Percentiles rank a stretch among this genome's conserved stretches.
phyloP scores from a whole-genome alignment of 1,140 invertebrate species.

The Drosophila tropicalis region DNA sequence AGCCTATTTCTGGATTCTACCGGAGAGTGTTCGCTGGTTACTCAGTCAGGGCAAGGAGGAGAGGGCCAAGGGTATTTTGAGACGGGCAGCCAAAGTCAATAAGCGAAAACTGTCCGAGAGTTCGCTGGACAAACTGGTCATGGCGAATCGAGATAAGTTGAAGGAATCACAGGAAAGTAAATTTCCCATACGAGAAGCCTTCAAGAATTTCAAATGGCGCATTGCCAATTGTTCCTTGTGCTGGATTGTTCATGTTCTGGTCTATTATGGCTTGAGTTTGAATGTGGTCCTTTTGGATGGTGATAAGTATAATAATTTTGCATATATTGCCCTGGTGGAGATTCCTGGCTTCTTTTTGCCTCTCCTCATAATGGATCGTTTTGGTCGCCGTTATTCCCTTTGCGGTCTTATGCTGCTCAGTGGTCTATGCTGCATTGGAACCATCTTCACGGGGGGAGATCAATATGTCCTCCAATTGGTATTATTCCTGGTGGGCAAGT shows the following conservation, averaged over 20 bases:
- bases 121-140: constrained; percentile 83
- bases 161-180: constrained; percentile 76
- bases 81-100: constrained; percentile 88
- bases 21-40: constrained; percentile 90
- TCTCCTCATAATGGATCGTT: constrained; percentile 86
- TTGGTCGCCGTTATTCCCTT: constrained; percentile 87
- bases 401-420: constrained; percentile 86
- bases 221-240: constrained; percentile 87
- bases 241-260: constrained; percentile 88
- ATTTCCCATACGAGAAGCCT: constrained; percentile 84
- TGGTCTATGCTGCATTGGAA: constrained; percentile 83
- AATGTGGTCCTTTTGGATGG: constrained; percentile 90
- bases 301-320: constrained; percentile 89
- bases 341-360: constrained; percentile 88
- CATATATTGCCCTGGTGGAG: constrained; percentile 88
- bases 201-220: constrained; percentile 86
- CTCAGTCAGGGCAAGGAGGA: constrained; percentile 87
- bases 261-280: constrained; percentile 92
- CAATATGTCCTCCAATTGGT: constrained; percentile 81
- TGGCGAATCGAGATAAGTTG: constrained; percentile 77
- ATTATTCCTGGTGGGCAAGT: constrained; percentile 89
- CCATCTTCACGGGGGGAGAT: constrained; percentile 58
- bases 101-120: constrained; percentile 85
- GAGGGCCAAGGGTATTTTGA: constrained; percentile 86
- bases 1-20: constrained; percentile 85